Evolutionary conservation across 2,888 invertebrate genomes (phyloP).

Genomic region (Acanthopleura granulata): DNA sequence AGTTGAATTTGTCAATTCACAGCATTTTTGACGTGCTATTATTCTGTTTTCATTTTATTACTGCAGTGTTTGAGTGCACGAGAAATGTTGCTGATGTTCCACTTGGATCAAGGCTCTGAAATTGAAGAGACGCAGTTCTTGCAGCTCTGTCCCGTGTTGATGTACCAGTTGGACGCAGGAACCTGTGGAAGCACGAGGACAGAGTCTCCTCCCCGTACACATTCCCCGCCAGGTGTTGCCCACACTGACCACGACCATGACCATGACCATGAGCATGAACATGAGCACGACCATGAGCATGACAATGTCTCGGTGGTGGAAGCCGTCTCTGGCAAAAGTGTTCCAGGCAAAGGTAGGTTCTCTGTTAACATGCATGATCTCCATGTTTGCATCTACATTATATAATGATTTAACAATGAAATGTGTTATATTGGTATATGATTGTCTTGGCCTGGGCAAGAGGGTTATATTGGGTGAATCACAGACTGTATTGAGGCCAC

Average conservation of each 20-base stretch:
- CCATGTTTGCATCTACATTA: no score
- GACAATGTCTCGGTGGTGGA: background rate
- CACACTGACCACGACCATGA: no score
- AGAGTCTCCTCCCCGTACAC: no score
- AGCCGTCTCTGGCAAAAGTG: background rate
- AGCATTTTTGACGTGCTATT: no score
- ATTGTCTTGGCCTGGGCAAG: no score
- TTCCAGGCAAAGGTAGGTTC: conserved; percentile 9
- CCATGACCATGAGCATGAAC: background rate
- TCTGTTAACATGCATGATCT: no score
- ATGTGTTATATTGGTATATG: no score
- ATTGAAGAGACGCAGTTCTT: conserved; percentile 51
- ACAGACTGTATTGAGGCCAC: no score
- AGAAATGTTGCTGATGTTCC: conserved; percentile 19
- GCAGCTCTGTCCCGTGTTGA: conserved; percentile 64
- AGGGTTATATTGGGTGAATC: no score
- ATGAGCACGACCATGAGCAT: background rate
- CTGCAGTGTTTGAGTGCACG: conserved; percentile 25
- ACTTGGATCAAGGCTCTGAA: background rate
- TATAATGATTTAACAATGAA: no score
- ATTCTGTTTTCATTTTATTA: conserved; percentile 12
- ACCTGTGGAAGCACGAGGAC: conserved; percentile 30
- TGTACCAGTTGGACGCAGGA: conserved; percentile 60
- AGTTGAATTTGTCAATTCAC: no score
- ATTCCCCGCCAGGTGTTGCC: no score